Base-by-base conservation (phyloP, 2,113 vertebrate genomes). In the Alaudala cheleensis region DNA sequence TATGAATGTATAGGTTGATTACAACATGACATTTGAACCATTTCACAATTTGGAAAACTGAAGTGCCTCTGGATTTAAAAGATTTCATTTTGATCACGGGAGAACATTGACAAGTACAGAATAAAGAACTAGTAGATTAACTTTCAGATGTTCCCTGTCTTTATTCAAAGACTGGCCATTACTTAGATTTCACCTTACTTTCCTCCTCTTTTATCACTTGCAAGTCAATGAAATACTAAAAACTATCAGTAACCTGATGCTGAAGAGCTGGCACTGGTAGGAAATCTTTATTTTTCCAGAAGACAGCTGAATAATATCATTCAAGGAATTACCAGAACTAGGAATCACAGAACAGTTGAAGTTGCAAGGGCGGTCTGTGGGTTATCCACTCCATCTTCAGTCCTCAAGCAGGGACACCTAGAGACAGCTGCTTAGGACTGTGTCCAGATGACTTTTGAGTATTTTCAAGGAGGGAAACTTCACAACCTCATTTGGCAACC, bases 141-240 rank as follows among this genome's bases (percentile, higher is more conserved):
- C 15, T 44, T 74, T 34, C 34, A 76, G 20, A n/a, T 69, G 14
- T 49, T 6, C 26, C 5, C 4, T 40, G 9, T 42, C 22, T 60
- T 70, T 58, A 51, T 23, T 72, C 21, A 39, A 76, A 94, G 49
- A 29, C 14, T 65, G 62, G 26, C 90, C 47, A 42, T 85, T 81
- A 62, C 70, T 93, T 50, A 73, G 56, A 66, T 85, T 92, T 74
- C 47, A 86, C 39, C 26, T 33, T 90, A 78, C 22, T 96, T 72
- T 77, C 20, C 53, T 22, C 64, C 17, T 81, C 70, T 87, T 83
- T 71, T 86, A 72, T 92, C 81, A 67, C 34, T 90, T 81, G 54
- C 53, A 91, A 95, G 18, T 95, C 86, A 96, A 16, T 49, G 34
- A 73, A 93, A 94, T 81, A 80, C 56, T 60, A 94, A 79, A 95